phyloP scores from a whole-genome alignment of 1,140 invertebrate genomes.

The Brachionus angularis region DNA sequence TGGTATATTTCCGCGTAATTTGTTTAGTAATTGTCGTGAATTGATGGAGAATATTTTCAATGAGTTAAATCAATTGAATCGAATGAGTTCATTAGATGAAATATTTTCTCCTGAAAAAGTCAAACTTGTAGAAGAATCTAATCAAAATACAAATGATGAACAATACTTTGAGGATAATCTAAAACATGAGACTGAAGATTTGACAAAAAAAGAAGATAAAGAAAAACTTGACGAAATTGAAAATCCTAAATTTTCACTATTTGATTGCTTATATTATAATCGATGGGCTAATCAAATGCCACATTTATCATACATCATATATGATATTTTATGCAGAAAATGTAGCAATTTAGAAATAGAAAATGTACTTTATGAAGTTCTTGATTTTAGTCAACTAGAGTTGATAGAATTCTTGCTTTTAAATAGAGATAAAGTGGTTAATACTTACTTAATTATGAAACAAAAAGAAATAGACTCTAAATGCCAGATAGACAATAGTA shows the following conservation, averaged over 20 bases:
- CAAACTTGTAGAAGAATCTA: not conserved
- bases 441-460: too few relatives aligned
- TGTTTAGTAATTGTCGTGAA: conserved; percentile 20
- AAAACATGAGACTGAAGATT: too few relatives aligned
- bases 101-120: not conserved
- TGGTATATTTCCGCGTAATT: conserved; percentile 29
- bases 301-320: not conserved
- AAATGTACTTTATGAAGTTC: conserved; percentile 22
- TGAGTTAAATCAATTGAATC: not conserved
- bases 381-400: conserved; percentile 25
- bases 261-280: not conserved
- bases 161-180: not conserved
- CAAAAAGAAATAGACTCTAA: too few relatives aligned
- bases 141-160: not conserved
- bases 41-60: conserved; percentile 30
- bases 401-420: conserved; percentile 30
- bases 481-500: too few relatives aligned
- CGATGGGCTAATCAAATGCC: not conserved
- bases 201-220: not conserved
- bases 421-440: not conserved
- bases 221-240: not conserved
- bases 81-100: not conserved
- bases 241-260: not conserved
- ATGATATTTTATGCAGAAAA: not conserved
- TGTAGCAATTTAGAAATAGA: conserved; percentile 13